These are phyloP conservation scores for Urocitellus parryii DNA, from an alignment of 2,113 vertebrate genomes.

Conservation along the genomic window DNA sequence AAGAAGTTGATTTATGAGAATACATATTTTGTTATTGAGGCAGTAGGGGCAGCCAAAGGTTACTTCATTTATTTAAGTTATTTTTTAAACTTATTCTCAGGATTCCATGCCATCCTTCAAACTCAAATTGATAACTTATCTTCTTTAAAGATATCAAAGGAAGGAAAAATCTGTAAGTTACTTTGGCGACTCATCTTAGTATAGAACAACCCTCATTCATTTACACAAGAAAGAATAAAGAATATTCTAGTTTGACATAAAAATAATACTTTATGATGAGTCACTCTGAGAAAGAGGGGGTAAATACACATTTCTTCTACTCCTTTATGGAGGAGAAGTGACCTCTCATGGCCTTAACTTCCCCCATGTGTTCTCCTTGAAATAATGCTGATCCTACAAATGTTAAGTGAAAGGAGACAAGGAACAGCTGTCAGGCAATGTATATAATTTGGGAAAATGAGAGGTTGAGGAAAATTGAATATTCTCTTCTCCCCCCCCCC, in stretches of 20 bases:
- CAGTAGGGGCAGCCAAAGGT: background rate
- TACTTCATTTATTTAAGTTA: constrained; percentile 28
- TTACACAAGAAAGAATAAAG: constrained; percentile 78
- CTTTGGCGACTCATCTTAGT: constrained; percentile 9
- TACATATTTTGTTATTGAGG: background rate
- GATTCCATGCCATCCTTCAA: background rate
- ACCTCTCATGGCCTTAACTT: constrained; percentile 49
- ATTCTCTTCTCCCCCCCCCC: background rate
- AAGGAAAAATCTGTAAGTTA: constrained; percentile 62
- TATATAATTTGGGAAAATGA: constrained; percentile 61
- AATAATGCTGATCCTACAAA: constrained; percentile 55
- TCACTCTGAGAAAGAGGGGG: constrained; percentile 40
- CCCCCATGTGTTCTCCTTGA: constrained; percentile 55
- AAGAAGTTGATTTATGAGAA: constrained; percentile 3
- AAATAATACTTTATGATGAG: constrained; percentile 59
- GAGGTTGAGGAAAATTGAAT: background rate
- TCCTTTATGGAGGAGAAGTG: constrained; percentile 25
- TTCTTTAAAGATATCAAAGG: constrained; percentile 58
- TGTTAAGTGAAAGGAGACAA: constrained; percentile 49
- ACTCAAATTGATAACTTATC: constrained; percentile 57
- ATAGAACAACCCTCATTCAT: constrained; percentile 32
- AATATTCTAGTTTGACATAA: constrained; percentile 74
- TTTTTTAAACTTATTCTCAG: background rate
- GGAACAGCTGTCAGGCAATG: constrained; percentile 61
- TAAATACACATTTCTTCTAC: constrained; percentile 29